These are phyloP conservation scores for Mesocricetus auratus DNA, from an alignment of 2,113 vertebrate genomes.

Conservation along the genomic window DNA sequence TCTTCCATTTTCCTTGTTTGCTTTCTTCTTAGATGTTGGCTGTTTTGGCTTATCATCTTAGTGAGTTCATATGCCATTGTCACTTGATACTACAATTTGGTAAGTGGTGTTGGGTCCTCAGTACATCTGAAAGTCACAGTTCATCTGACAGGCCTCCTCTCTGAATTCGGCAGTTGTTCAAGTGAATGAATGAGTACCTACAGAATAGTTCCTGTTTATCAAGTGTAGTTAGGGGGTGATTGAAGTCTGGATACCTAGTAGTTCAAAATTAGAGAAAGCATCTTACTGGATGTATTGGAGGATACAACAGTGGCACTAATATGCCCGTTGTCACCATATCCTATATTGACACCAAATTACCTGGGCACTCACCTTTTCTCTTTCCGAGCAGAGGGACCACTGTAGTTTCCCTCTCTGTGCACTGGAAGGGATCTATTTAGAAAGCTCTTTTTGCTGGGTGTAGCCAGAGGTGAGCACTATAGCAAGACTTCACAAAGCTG, in stretches of 20 bases:
- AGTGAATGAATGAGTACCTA: background rate
- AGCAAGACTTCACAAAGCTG: conserved; percentile 48
- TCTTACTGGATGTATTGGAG: background rate
- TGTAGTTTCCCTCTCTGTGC: background rate
- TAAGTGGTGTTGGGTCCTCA: background rate
- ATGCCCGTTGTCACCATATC: background rate
- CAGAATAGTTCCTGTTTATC: background rate
- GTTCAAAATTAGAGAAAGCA: background rate
- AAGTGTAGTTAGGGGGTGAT: background rate
- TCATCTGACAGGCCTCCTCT: background rate
- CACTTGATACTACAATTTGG: conserved; percentile 17
- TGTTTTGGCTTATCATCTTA: conserved; percentile 9
- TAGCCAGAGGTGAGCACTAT: conserved; percentile 18
- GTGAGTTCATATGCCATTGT: conserved; percentile 33
- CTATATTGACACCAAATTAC: background rate
- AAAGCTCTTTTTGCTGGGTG: background rate
- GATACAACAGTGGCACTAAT: background rate
- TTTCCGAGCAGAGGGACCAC: conserved; percentile 8
- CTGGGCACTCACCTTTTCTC: background rate
- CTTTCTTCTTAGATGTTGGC: background rate
- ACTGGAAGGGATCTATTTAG: conserved; percentile 60
- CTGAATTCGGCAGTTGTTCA: background rate
- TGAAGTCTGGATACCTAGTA: background rate
- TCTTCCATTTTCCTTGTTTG: conserved; percentile 1
- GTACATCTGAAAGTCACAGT: background rate